These are phyloP conservation scores for Cerastis leucographa DNA, from an alignment of 2,888 invertebrate species.

Conservation along the genomic window DNA sequence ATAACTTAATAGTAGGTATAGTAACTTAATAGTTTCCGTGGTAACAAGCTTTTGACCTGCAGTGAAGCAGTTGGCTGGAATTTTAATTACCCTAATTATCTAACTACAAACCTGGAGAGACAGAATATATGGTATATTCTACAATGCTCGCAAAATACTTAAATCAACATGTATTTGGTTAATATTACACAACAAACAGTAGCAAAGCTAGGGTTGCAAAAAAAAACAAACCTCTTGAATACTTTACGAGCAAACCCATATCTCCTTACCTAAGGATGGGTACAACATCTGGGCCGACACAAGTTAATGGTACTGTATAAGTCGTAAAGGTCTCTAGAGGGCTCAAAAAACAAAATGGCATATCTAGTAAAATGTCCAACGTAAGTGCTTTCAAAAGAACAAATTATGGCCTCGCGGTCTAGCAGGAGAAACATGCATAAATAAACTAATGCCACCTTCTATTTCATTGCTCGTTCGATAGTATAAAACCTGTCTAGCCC, in stretches of 20 bases:
- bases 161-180: too few species aligned
- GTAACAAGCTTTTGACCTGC: neutral
- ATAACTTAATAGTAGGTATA: too few species aligned
- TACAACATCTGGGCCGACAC: neutral
- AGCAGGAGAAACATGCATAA: neutral
- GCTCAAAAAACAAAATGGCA: too few species aligned
- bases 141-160: neutral
- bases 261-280: neutral
- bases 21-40: too few species aligned
- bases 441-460: neutral
- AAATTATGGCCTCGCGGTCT: neutral
- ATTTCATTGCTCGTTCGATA: neutral
- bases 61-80: neutral
- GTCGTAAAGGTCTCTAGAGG: neutral
- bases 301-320: neutral
- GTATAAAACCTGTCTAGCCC: neutral
- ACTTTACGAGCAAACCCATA: neutral
- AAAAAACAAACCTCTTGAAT: neutral
- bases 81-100: too few species aligned
- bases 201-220: neutral
- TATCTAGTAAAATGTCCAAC: neutral
- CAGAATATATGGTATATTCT: too few species aligned
- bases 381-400: neutral
- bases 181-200: neutral
- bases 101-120: too few species aligned